These are phyloP conservation scores for Batillaria attramentaria DNA, from an alignment of 1,140 invertebrate genomes.

Conservation along the genomic window DNA sequence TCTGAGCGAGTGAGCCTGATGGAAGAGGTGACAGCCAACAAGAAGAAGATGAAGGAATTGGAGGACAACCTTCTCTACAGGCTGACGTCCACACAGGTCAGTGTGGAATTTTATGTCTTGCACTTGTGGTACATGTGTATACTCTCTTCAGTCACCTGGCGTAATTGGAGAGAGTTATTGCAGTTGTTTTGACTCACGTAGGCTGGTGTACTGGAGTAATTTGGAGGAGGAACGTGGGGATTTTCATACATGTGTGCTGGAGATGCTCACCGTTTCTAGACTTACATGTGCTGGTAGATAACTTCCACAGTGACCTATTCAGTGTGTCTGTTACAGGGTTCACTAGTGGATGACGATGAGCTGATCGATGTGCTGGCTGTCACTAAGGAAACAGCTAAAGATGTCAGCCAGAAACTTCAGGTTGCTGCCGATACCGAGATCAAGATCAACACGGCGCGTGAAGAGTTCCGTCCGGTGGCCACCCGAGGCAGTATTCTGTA, in stretches of 20 bases:
- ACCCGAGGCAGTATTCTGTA: constrained; percentile 94
- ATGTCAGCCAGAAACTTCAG: constrained; percentile 93
- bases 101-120: no score
- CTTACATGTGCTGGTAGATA: neutral
- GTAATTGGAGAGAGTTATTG: no score
- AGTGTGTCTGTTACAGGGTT: constrained; percentile 77
- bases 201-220: no score
- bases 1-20: constrained; percentile 9
- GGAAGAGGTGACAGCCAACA: constrained; percentile 31
- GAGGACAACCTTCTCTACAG: constrained; percentile 27
- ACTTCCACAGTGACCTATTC: neutral
- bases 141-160: no score
- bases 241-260: no score
- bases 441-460: constrained; percentile 93
- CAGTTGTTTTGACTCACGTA: no score
- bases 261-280: no score
- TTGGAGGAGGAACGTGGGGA: no score
- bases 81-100: constrained; percentile 19
- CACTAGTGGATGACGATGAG: constrained; percentile 95
- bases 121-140: no score
- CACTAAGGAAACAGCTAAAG: constrained; percentile 89
- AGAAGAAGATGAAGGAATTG: constrained; percentile 31
- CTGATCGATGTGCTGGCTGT: constrained; percentile 91
- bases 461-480: constrained; percentile 95
- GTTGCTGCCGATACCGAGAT: constrained; percentile 92